Conservation (phyloP, 2,888 invertebrate genomes). For the Ditylenchus weischeri region DNA sequence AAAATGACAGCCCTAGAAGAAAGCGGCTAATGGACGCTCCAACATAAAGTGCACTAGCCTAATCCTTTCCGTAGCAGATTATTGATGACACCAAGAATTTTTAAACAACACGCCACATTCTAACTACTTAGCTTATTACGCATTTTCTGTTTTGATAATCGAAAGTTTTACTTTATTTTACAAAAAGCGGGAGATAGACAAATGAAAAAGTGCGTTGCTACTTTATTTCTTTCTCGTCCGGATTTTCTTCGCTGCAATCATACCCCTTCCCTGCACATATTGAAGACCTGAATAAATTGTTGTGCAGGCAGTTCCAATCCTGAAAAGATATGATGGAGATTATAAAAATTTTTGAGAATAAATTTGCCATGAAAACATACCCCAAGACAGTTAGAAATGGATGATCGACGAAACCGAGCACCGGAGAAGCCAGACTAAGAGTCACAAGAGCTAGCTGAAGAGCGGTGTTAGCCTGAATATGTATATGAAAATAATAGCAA, state of each 20-base stretch:
- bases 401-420: slow-evolving; percentile 81
- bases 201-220: neutral
- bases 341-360: slow-evolving; percentile 17
- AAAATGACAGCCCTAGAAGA: no score
- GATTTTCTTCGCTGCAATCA: slow-evolving; percentile 39
- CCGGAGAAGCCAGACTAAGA: slow-evolving; percentile 82
- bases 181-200: no score
- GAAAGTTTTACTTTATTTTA: no score
- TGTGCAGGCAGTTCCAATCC: slow-evolving; percentile 47
- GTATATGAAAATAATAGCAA: neutral
- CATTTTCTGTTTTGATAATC: no score
- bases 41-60: no score
- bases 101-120: no score
- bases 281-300: slow-evolving; percentile 55
- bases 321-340: slow-evolving; percentile 24
- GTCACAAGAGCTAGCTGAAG: slow-evolving; percentile 82
- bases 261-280: slow-evolving; percentile 51
- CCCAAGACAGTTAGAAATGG: slow-evolving; percentile 64
- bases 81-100: no score
- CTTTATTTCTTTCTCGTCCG: neutral
- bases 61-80: no score
- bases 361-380: slow-evolving; percentile 20
- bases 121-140: no score
- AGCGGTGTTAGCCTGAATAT: slow-evolving; percentile 72
- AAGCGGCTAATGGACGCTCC: no score